A percentile compares a stretch with the other conserved stretches of the same genome.
These are phyloP conservation scores for Linnaemya tessellans DNA, from an alignment of 2,888 invertebrate species.

Conservation along the genomic window DNA sequence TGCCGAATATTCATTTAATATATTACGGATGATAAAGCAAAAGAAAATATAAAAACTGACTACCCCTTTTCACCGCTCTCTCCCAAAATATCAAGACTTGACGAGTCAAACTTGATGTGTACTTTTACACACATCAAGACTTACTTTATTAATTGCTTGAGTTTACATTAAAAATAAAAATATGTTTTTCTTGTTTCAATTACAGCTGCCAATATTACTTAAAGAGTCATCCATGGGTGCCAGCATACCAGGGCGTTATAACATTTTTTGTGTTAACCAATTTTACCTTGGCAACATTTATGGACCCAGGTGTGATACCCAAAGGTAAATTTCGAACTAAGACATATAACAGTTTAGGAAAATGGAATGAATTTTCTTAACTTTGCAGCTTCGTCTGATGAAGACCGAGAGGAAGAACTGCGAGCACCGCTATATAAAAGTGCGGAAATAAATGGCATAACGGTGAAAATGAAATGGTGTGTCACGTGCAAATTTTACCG, in stretches of 20 bases:
- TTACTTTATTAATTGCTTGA: no score
- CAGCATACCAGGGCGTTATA: conserved; percentile 96
- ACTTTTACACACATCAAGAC: no score
- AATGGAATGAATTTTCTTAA: conserved; percentile 48
- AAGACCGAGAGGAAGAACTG: conserved; percentile 98
- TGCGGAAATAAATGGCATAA: conserved; percentile 99
- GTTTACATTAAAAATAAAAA: background rate
- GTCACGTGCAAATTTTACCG: conserved; percentile 99
- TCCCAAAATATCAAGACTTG: no score
- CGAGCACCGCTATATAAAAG: conserved; percentile 97
- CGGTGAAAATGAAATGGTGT: conserved; percentile 99
- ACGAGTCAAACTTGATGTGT: no score
- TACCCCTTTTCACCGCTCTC: no score
- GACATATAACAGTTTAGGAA: conserved; percentile 11
- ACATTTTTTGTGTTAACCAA: conserved; percentile 99
- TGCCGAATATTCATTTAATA: no score
- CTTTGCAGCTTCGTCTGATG: conserved; percentile 93
- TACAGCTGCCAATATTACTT: conserved; percentile 94
- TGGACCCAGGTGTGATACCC: conserved; percentile 99
- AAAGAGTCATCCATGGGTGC: conserved; percentile 93
- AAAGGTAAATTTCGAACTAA: conserved; percentile 88
- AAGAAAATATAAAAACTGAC: no score
- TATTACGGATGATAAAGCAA: no score
- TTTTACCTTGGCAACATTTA: conserved; percentile 99
- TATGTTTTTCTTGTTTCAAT: conserved; percentile 43